Base-by-base conservation (phyloP, 2,888 invertebrate species). In the Zaprionus lineosus region DNA sequence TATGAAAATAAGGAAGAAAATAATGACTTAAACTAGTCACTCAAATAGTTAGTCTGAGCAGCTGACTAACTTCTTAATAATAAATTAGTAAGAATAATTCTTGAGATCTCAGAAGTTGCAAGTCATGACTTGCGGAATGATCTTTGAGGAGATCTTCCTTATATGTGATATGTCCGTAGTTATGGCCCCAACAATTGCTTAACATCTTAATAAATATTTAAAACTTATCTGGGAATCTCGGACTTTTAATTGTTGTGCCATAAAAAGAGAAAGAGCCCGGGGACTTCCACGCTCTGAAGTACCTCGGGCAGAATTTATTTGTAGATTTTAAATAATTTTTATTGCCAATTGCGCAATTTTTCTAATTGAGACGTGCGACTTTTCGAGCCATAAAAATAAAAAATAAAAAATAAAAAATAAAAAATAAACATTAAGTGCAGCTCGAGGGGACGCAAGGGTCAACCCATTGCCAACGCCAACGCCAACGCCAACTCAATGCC, bases 331-430 rank as follows among this genome's bases (percentile, higher is more conserved):
- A 44, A 21, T 15, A 15, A 40, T 26, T 61, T 67, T 53, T 64
- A 26, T 16, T 31, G 41, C 21, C 16, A 3, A 58, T 68, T 50
- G 51, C 47, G 39, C 53, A 68, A 44, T 55, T 41, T 19, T 59
- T 55, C 64, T 18, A 48, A 55, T 29, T 68, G 56, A 43, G 18
- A 61, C 28, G 50, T 36, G 60, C 18, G 24, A 65, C 44, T 51
- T 52, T 50, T 37, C 3, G 5, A 15, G 47, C 64, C 31, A 63
- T 46, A 59, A 69, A 68, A n/a, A n/a, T n/a, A n/a, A n/a, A n/a
- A n/a, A n/a, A n/a, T n/a, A n/a, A n/a, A n/a, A n/a, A n/a, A n/a
- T n/a, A n/a, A n/a, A n/a, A n/a, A n/a, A n/a, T n/a, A n/a, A n/a
- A n/a, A 52, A 40, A 56, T 18, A 29, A 15, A 19, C 41, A 34